Conservation (phyloP, 2,113 vertebrate genomes). For the Campylomormyrus tamandua region DNA sequence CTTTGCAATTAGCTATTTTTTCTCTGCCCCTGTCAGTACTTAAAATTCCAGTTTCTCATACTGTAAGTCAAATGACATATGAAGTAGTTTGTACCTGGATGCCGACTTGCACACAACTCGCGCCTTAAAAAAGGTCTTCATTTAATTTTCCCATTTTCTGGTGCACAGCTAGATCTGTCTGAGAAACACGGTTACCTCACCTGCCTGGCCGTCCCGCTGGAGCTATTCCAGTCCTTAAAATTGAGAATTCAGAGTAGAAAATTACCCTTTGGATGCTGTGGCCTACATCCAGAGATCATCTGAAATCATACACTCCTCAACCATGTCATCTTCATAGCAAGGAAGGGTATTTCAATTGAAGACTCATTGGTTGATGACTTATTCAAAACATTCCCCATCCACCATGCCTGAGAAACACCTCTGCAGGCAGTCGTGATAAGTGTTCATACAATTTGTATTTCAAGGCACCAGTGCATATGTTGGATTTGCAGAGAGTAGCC, state of each 20-base stretch:
- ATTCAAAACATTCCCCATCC: slow-evolving; percentile 11
- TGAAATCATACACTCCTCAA: slow-evolving; percentile 45
- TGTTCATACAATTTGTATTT: not conserved
- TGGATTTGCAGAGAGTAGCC: not conserved
- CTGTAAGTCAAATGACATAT: not conserved
- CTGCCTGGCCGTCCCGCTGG: not conserved
- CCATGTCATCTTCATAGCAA: slow-evolving; percentile 28
- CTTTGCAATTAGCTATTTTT: not conserved
- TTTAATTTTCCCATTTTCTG: slow-evolving; percentile 1
- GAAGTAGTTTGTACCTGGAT: not conserved
- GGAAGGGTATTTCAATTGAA: slow-evolving; percentile 23
- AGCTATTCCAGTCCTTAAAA: slow-evolving; percentile 13
- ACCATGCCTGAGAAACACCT: not conserved
- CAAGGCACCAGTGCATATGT: not conserved
- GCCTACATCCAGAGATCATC: slow-evolving; percentile 45
- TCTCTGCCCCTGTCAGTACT: not conserved
- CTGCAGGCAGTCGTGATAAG: not conserved
- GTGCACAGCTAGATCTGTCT: not conserved
- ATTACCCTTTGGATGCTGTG: slow-evolving; percentile 36
- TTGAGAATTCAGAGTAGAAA: slow-evolving; percentile 36
- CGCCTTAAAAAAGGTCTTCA: not conserved
- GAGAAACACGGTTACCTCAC: not conserved
- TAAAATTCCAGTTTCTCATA: not conserved
- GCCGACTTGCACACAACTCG: not conserved
- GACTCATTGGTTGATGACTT: not conserved